These are phyloP conservation scores for Drosophila prostipennis DNA, from an alignment of 2,888 invertebrate species.

Conservation along the genomic window DNA sequence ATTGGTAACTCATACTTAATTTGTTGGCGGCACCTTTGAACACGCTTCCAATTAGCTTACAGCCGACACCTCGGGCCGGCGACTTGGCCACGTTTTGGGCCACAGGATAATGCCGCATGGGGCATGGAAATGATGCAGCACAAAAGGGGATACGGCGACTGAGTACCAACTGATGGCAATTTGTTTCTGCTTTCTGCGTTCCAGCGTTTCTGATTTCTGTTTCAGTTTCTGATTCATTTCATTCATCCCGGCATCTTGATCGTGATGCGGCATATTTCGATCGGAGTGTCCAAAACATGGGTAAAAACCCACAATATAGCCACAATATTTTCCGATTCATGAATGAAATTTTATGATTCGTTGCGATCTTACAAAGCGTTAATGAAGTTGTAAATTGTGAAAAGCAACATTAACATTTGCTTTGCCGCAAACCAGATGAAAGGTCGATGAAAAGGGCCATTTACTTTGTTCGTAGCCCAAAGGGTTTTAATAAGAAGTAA, in stretches of 20 bases:
- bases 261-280: slow-evolving; percentile 63
- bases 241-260: slow-evolving; percentile 59
- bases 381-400: slow-evolving; percentile 67
- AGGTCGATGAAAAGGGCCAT: not conserved
- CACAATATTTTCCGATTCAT: slow-evolving; percentile 45
- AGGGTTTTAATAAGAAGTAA: not conserved
- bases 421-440: slow-evolving; percentile 3
- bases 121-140: slow-evolving; percentile 73
- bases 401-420: slow-evolving; percentile 29
- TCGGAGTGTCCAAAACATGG: slow-evolving; percentile 26
- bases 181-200: slow-evolving; percentile 47
- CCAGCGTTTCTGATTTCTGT: slow-evolving; percentile 26
- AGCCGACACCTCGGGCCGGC: slow-evolving; percentile 84
- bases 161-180: slow-evolving; percentile 59
- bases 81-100: slow-evolving; percentile 42
- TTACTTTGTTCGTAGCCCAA: not conserved
- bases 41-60: slow-evolving; percentile 84
- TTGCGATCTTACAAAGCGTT: slow-evolving; percentile 46
- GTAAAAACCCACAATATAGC: slow-evolving; percentile 6
- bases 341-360: slow-evolving; percentile 65
- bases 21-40: slow-evolving; percentile 84
- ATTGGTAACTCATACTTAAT: slow-evolving; percentile 84
- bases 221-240: slow-evolving; percentile 54
- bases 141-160: slow-evolving; percentile 36
- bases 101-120: slow-evolving; percentile 58